Conservation (phyloP, 2,113 vertebrate genomes). For the Prochilodus magdalenae region DNA sequence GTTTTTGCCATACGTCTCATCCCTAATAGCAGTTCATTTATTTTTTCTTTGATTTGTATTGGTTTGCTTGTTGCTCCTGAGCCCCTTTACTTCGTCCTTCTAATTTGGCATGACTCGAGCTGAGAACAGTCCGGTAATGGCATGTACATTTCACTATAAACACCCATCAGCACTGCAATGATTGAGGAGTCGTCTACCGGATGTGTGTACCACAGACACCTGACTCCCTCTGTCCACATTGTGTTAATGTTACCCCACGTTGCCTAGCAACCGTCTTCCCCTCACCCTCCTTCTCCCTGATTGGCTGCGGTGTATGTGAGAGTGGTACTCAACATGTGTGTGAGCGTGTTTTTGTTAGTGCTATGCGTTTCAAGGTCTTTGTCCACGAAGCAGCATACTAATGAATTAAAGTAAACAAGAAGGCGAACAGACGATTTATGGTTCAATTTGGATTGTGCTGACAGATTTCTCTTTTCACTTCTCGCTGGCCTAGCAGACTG, state of each 20-base stretch:
- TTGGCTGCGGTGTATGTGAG: slow-evolving; percentile 61
- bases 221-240: slow-evolving; percentile 70
- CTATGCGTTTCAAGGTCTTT: slow-evolving; percentile 63
- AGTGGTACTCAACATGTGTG: slow-evolving; percentile 62
- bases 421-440: slow-evolving; percentile 66
- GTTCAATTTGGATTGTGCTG: slow-evolving; percentile 37
- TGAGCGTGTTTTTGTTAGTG: slow-evolving; percentile 43
- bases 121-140: not conserved
- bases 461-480: slow-evolving; percentile 53
- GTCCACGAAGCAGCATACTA: slow-evolving; percentile 55
- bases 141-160: not conserved
- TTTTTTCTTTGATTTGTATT: not conserved
- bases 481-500: slow-evolving; percentile 43
- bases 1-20: too few relatives aligned
- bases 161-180: slow-evolving; percentile 28
- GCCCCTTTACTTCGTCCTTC: not conserved
- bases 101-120: not conserved
- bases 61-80: too few relatives aligned
- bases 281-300: slow-evolving; percentile 58
- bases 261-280: slow-evolving; percentile 68
- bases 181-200: slow-evolving; percentile 53
- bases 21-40: not conserved
- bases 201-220: slow-evolving; percentile 62
- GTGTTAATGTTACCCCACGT: slow-evolving; percentile 73
- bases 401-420: slow-evolving; percentile 67